Evolutionary conservation across 2,888 invertebrate genomes (phyloP).

Genomic region (Erannis defoliaria): DNA sequence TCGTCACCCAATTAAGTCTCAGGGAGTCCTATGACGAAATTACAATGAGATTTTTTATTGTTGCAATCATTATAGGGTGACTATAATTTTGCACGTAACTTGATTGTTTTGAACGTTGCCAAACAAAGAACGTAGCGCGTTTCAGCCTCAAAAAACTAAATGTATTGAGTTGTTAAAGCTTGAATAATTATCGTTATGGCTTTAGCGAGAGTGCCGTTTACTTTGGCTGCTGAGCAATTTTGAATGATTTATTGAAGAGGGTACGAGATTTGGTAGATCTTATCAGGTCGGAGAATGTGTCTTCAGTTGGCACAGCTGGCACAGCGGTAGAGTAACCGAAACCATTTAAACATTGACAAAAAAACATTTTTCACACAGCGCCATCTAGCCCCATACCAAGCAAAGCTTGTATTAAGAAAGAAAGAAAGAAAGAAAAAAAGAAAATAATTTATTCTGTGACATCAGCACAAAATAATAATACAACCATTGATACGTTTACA

Average conservation of each 20-base stretch:
- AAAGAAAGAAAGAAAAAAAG: too few relatives aligned
- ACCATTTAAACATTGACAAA: background rate
- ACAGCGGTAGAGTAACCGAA: background rate
- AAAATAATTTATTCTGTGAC: too few relatives aligned
- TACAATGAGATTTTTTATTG: too few relatives aligned
- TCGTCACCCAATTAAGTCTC: too few relatives aligned
- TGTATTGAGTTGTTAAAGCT: slow-evolving; percentile 64
- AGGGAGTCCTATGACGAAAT: too few relatives aligned
- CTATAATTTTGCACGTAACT: too few relatives aligned
- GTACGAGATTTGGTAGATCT: slow-evolving; percentile 36
- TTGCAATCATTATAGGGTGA: too few relatives aligned
- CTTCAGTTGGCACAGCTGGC: slow-evolving; percentile 40
- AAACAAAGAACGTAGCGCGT: background rate
- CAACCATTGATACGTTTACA: too few relatives aligned
- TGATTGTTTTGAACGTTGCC: background rate
- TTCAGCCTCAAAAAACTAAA: slow-evolving; percentile 43
- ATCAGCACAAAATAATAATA: too few relatives aligned
- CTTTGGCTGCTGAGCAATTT: slow-evolving; percentile 29
- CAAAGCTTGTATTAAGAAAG: too few relatives aligned
- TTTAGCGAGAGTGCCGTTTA: slow-evolving; percentile 40
- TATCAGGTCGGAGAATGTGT: slow-evolving; percentile 38
- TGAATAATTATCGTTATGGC: slow-evolving; percentile 49
- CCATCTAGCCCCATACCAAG: too few relatives aligned
- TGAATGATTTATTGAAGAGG: slow-evolving; percentile 35
- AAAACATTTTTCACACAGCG: too few relatives aligned